A percentile compares a stretch with the other conserved stretches of the same genome.
These are phyloP conservation scores for Onychostruthus taczanowskii DNA, from an alignment of 2,113 vertebrate genomes.

Conservation along the genomic window DNA sequence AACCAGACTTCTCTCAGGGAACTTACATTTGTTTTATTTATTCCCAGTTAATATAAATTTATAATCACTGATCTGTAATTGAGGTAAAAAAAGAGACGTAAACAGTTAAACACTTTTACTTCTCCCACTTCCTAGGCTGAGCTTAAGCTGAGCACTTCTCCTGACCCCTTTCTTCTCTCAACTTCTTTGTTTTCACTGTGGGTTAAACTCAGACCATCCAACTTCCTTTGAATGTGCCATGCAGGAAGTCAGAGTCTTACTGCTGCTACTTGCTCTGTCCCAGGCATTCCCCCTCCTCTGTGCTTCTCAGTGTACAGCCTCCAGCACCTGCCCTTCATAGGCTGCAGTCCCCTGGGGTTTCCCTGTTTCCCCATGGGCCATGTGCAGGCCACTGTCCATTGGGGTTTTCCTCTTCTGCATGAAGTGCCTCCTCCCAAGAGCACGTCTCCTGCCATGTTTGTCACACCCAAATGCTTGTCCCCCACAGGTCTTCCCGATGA, in stretches of 20 bases:
- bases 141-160: neutral
- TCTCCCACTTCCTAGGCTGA: neutral
- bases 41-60: neutral
- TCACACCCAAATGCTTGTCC: neutral
- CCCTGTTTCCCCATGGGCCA: neutral
- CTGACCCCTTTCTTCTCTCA: neutral
- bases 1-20: neutral
- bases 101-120: neutral
- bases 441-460: neutral
- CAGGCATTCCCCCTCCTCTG: fast-evolving
- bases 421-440: neutral
- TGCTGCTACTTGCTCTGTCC: neutral
- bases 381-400: fast-evolving
- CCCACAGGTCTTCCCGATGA: fast-evolving
- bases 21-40: neutral
- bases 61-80: neutral
- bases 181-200: neutral
- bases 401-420: neutral
- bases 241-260: neutral
- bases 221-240: neutral
- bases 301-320: neutral
- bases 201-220: neutral
- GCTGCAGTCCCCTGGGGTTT: neutral
- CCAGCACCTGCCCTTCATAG: neutral
- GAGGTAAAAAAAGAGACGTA: neutral